Conservation (phyloP, 2,888 invertebrate species). For the Aspidiotus destructor region DNA sequence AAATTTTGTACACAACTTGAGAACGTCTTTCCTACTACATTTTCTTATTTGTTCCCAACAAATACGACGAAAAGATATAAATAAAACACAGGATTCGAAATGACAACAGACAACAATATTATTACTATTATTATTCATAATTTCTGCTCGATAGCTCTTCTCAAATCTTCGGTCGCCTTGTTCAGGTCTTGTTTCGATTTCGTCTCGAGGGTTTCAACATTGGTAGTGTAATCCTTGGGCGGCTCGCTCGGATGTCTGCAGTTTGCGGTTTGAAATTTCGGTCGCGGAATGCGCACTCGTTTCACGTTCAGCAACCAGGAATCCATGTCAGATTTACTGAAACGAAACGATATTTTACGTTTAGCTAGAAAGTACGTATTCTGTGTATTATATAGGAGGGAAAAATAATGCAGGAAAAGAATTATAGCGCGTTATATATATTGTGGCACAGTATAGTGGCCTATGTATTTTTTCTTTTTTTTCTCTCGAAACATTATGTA, state of each 20-base stretch:
- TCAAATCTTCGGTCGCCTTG: conserved; percentile 65
- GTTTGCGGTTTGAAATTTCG: conserved; percentile 60
- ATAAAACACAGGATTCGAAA: too few relatives aligned
- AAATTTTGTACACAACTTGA: too few relatives aligned
- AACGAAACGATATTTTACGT: conserved; percentile 5
- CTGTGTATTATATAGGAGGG: too few relatives aligned
- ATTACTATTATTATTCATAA: conserved; percentile 47
- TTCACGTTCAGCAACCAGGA: conserved; percentile 76
- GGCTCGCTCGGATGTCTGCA: conserved; percentile 57
- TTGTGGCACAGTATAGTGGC: too few relatives aligned
- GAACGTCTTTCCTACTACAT: too few relatives aligned
- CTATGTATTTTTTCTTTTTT: too few relatives aligned
- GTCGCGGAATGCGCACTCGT: conserved; percentile 70
- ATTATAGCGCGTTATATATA: too few relatives aligned
- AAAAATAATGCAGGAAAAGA: too few relatives aligned
- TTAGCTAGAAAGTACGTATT: not conserved
- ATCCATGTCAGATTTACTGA: conserved; percentile 53
- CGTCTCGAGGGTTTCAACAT: conserved; percentile 51
- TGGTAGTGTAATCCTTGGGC: conserved; percentile 68
- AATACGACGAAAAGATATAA: too few relatives aligned
- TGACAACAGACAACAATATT: not conserved
- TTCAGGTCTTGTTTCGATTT: conserved; percentile 50
- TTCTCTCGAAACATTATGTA: too few relatives aligned
- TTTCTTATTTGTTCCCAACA: too few relatives aligned
- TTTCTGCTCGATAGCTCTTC: conserved; percentile 65